Evolutionary conservation across 2,888 invertebrate genomes (phyloP).

Genomic region (Ochropleura plecta): DNA sequence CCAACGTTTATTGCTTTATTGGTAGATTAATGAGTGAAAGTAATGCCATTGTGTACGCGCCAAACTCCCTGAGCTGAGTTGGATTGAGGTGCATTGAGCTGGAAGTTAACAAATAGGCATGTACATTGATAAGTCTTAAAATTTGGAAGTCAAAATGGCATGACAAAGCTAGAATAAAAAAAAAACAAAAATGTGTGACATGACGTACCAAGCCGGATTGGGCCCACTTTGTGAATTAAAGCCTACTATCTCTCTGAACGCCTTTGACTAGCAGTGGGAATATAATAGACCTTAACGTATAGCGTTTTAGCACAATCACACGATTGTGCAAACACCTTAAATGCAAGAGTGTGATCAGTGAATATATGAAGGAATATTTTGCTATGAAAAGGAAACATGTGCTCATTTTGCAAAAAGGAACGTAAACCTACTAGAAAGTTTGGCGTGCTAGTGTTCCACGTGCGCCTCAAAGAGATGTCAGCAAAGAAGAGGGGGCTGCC

Average conservation of each 20-base stretch:
- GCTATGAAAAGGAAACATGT: not conserved
- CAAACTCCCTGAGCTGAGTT: not conserved
- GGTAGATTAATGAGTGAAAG: constrained; percentile 28
- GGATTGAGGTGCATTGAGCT: not conserved
- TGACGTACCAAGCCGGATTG: not conserved
- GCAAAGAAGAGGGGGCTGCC: too few relatives aligned
- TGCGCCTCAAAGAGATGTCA: too few relatives aligned
- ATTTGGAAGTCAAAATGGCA: not conserved
- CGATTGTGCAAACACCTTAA: too few relatives aligned
- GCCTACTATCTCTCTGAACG: not conserved
- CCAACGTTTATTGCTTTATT: constrained; percentile 40
- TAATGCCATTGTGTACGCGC: constrained; percentile 11
- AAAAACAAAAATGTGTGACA: not conserved
- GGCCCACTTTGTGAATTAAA: not conserved
- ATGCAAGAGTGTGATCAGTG: not conserved
- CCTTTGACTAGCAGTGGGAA: not conserved
- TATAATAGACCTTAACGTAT: not conserved
- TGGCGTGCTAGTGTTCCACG: too few relatives aligned
- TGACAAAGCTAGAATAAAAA: not conserved
- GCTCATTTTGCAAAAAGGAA: not conserved
- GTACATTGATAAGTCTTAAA: not conserved
- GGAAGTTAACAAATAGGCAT: not conserved
- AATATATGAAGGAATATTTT: not conserved
- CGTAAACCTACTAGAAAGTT: not conserved
- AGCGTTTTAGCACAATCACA: not conserved